phyloP scores from a whole-genome alignment of 2,797 vertebrate genomes.

The Zalophus californianus region DNA sequence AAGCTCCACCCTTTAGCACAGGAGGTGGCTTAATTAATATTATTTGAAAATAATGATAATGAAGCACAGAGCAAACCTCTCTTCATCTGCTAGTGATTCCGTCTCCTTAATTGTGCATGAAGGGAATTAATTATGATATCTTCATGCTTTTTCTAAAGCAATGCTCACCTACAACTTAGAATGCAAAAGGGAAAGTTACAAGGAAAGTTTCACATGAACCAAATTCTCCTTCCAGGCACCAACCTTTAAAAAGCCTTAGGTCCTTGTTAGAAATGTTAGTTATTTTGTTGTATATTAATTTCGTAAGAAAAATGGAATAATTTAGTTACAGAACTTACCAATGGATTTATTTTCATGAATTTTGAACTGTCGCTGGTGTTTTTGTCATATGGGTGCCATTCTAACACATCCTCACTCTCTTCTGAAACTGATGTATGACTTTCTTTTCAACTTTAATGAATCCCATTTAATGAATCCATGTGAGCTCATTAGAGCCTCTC shows the following conservation, averaged over 20 bases:
- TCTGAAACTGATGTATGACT: not conserved
- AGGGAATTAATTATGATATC: slow-evolving; percentile 19
- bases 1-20: not conserved
- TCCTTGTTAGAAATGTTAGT: not conserved
- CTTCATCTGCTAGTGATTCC: not conserved
- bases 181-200: not conserved
- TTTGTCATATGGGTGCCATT: not conserved
- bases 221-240: not conserved
- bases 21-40: slow-evolving; percentile 58
- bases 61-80: not conserved
- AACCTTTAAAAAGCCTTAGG: not conserved
- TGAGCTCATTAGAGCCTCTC: not conserved
- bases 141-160: not conserved
- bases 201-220: not conserved
- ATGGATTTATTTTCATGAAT: not conserved
- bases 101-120: not conserved
- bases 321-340: not conserved
- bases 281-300: not conserved
- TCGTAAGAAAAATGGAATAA: not conserved
- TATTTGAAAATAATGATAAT: slow-evolving; percentile 64
- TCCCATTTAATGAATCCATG: not conserved
- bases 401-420: not conserved
- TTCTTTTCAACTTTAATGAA: not conserved
- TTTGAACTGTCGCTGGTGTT: not conserved
- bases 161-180: not conserved